Base-by-base conservation (phyloP, 2,888 invertebrate genomes). In the Anoncus sp. region DNA sequence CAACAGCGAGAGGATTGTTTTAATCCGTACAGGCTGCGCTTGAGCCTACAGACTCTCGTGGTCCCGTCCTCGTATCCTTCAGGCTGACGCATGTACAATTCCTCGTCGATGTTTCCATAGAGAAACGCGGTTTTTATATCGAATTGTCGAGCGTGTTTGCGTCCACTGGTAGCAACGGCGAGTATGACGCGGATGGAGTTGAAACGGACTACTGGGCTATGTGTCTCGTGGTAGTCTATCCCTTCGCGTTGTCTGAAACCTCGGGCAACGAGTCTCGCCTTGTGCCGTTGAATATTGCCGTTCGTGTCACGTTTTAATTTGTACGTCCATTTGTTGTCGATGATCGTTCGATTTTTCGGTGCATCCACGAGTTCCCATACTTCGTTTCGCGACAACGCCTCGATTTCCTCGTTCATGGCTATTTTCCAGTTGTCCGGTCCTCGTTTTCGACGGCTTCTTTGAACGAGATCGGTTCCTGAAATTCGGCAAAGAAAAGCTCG, bases 11-110 rank as follows among this genome's bases (percentile, higher is more conserved):
- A 60, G 4, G 79, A 67, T 57, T 77, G 77, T 43, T 77, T 74
- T 0, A 80, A 40, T 6, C 74, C 76, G 47, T 70, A 74, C 3
- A 80, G 51, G 2, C 77, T 63, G 31, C 69, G 73, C 9, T 55
- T 18, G 10, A 80, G 47, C n/a, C 20, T 51, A 22, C 79, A 79
- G 10, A 70, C 65, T 16, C 31, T 31, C 7, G 10, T 60, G 1
- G 84, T 79, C 12, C 84, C 85, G 75, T 88, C 85, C 18, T 82
- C 70, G 67, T 82, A 87, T 12, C 89, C 89, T 67, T 87, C 81
- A 53, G 89, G 90, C 51, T 89, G 87, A 27, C 84, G 73, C 87
- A 88, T 88, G 55, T 84, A 89, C 12, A 90, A 9, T 84, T 18
- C 80, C 83, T 88, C 85, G 14, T 85, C 79, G 5, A 89, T 70